Evolutionary conservation across 37 sponge, comb jelly and placozoan species (phyloP).

Genomic region (Dysidea cf. avara): DNA sequence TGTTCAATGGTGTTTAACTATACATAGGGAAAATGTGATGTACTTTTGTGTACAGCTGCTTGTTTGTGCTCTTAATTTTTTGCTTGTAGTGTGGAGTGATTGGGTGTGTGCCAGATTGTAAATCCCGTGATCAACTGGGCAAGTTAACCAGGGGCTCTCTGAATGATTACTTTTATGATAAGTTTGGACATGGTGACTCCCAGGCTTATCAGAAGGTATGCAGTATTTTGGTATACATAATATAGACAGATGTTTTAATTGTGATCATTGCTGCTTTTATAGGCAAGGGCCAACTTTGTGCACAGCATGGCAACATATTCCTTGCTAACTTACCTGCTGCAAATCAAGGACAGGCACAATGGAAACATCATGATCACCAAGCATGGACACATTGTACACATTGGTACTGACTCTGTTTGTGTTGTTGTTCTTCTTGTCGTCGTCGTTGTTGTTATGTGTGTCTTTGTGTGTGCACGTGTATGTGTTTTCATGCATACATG

Average conservation of each 20-base stretch:
- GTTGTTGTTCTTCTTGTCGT: no score
- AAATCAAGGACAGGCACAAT: constrained; percentile 98
- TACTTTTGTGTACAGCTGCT: no score
- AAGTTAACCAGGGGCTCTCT: constrained; percentile 84
- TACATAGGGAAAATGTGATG: no score
- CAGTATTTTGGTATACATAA: constrained; percentile 5
- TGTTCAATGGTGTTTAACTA: no score
- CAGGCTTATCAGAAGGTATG: constrained; percentile 56
- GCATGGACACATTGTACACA: constrained; percentile 95
- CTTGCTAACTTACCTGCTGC: constrained; percentile 85
- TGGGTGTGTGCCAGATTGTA: constrained; percentile 91
- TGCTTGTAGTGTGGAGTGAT: constrained; percentile 89
- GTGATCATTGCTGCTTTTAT: background rate
- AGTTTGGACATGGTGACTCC: constrained; percentile 79
- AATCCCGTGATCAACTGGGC: constrained; percentile 94
- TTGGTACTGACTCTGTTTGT: no score
- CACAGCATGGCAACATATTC: constrained; percentile 96
- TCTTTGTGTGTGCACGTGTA: no score
- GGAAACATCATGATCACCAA: constrained; percentile 94
- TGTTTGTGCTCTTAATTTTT: no score
- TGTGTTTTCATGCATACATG: no score
- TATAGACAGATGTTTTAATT: no score
- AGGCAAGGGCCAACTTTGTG: constrained; percentile 92
- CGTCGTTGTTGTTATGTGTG: no score
- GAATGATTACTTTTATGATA: constrained; percentile 74